phyloP scores from a whole-genome alignment of 2,888 invertebrate genomes.

The Watsonalla binaria region DNA sequence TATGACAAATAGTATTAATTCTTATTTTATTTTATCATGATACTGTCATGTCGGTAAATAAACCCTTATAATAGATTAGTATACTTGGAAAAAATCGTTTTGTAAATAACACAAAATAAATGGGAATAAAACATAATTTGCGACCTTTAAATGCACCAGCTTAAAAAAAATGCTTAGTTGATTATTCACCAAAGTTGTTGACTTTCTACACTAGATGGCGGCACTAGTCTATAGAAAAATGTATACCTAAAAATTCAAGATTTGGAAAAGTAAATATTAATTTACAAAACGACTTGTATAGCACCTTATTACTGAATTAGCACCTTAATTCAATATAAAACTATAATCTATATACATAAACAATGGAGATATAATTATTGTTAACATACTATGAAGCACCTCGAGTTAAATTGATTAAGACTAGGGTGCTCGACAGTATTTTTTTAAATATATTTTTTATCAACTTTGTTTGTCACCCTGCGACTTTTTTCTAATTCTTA shows the following conservation, averaged over 20 bases:
- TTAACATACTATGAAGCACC: slow-evolving; percentile 24
- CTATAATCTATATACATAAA: slow-evolving; percentile 30
- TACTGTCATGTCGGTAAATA: slow-evolving; percentile 47
- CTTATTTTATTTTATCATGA: slow-evolving; percentile 4
- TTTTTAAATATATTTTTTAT: slow-evolving; percentile 24
- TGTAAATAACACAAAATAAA: slow-evolving; percentile 10
- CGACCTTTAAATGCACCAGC: slow-evolving; percentile 4
- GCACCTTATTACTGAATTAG: slow-evolving; percentile 22
- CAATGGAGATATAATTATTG: slow-evolving; percentile 13
- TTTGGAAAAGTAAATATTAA: background rate
- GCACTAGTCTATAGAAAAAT: background rate
- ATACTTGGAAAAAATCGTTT: slow-evolving; percentile 13
- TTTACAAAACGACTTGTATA: slow-evolving; percentile 19
- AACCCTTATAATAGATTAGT: slow-evolving; percentile 6
- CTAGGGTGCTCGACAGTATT: slow-evolving; percentile 27
- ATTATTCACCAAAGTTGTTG: background rate
- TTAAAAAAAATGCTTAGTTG: background rate
- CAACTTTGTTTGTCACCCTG: slow-evolving; percentile 62
- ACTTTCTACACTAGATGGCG: background rate
- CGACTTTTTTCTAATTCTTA: slow-evolving; percentile 74
- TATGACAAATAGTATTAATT: background rate
- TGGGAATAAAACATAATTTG: slow-evolving; percentile 4
- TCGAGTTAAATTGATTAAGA: slow-evolving; percentile 15
- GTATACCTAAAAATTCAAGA: background rate
- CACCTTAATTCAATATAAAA: slow-evolving; percentile 28